Percentiles rank a stretch among this genome's conserved stretches.
Evolutionary conservation across 2,888 invertebrate genomes (phyloP).

Genomic region (Tetramorium bicarinatum): DNA sequence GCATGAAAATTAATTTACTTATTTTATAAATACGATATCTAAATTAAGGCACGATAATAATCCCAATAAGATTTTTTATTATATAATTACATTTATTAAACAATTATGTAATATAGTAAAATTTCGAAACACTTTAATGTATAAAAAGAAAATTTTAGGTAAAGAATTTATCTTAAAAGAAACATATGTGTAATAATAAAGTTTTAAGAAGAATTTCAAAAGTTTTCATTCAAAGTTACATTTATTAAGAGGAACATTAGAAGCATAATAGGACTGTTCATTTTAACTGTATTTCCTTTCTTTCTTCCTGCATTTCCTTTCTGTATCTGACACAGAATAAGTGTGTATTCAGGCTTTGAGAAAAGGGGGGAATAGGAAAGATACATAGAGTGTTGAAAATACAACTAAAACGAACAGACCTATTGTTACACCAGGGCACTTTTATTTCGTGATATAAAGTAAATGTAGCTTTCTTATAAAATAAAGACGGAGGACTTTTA

Average conservation of each 20-base stretch:
- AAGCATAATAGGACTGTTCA: constrained; percentile 44
- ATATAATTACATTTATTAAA: constrained; percentile 13
- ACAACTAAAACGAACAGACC: constrained; percentile 16
- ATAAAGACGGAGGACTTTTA: constrained; percentile 16
- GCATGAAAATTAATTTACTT: neutral
- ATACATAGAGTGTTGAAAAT: constrained; percentile 31
- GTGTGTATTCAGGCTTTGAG: constrained; percentile 30
- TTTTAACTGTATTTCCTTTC: constrained; percentile 31
- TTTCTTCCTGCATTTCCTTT: constrained; percentile 24
- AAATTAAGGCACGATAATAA: neutral
- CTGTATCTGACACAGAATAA: constrained; percentile 42
- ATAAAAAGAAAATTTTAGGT: neutral
- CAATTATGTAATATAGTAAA: neutral
- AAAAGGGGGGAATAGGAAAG: constrained; percentile 6
- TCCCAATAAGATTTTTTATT: neutral
- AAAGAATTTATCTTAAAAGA: neutral
- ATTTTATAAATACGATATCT: neutral
- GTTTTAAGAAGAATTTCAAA: neutral
- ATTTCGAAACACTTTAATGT: neutral
- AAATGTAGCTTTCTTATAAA: neutral
- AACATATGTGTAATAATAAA: neutral
- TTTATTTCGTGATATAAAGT: constrained; percentile 14
- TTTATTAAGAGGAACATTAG: constrained; percentile 29
- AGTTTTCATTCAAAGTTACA: constrained; percentile 20
- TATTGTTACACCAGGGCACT: constrained; percentile 1